A percentile compares a stretch with the other conserved stretches of the same genome.
Evolutionary conservation across 1,140 invertebrate species (phyloP).

Genomic region (Drosophila sechellia): DNA sequence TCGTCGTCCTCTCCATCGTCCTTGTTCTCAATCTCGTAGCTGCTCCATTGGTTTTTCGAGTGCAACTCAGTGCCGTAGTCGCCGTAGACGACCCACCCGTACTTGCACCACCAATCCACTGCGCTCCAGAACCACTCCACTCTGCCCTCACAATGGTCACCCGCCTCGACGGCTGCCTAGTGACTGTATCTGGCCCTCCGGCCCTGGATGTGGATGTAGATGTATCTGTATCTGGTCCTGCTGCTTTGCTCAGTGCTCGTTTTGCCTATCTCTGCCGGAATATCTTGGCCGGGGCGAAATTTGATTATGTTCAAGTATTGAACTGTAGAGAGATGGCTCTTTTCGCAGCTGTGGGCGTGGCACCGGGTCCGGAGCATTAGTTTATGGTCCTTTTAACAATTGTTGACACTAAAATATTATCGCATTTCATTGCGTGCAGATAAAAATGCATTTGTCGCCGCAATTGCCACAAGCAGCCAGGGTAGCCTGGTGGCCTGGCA

Average conservation of each 20-base stretch:
- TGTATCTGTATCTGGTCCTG: conserved; percentile 35
- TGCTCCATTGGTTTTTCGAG: conserved; percentile 75
- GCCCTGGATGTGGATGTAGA: conserved; percentile 1
- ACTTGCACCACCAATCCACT: conserved; percentile 10
- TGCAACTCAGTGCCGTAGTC: conserved; percentile 54
- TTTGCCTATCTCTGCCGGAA: conserved; percentile 60
- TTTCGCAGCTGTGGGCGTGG: conserved; percentile 40
- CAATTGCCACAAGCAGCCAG: conserved; percentile 72
- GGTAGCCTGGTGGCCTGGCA: not conserved
- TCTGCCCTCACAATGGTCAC: conserved; percentile 70
- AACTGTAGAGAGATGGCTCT: conserved; percentile 66
- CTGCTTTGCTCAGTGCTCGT: not conserved
- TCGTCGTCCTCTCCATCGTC: conserved; percentile 21
- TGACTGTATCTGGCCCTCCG: conserved; percentile 69
- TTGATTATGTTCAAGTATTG: conserved; percentile 82
- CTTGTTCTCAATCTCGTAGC: conserved; percentile 46
- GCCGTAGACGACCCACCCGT: conserved; percentile 16
- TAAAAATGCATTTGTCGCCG: conserved; percentile 83
- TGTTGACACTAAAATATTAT: conserved; percentile 85
- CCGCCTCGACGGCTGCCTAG: conserved; percentile 75
- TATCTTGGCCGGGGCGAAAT: conserved; percentile 70
- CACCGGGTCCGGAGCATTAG: conserved; percentile 61
- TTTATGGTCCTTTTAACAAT: conserved; percentile 84
- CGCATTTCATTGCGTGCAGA: conserved; percentile 83
- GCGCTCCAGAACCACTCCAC: conserved; percentile 19